A percentile compares a stretch with the other conserved stretches of the same genome.
Conservation (phyloP, 2,888 invertebrate genomes). For the Nineta flava region DNA sequence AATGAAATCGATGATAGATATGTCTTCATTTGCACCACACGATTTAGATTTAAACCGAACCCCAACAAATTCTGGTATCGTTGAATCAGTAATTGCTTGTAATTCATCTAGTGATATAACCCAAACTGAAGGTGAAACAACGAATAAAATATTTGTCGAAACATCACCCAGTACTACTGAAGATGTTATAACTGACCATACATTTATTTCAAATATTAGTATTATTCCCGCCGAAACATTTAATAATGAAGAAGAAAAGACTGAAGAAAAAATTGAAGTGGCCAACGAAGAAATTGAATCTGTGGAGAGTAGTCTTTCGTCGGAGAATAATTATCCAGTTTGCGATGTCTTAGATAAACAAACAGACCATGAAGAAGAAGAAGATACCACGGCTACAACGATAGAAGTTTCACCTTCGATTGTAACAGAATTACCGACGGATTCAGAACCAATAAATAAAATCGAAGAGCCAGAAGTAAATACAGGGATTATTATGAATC, state of each 20-base stretch:
- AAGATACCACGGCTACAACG: conserved; percentile 9
- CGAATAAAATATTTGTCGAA: not conserved
- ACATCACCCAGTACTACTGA: not conserved
- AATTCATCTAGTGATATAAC: not conserved
- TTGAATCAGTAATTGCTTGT: conserved; percentile 8
- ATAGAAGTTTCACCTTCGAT: not conserved
- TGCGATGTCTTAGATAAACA: conserved; percentile 1
- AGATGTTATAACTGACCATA: conserved; percentile 13
- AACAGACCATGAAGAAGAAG: conserved; percentile 11
- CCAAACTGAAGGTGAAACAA: not conserved
- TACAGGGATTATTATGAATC: not conserved
- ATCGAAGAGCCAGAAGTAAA: not conserved
- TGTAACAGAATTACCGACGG: not conserved
- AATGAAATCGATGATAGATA: conserved; percentile 2
- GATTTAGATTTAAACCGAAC: conserved; percentile 2
- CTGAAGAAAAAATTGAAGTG: conserved; percentile 13
- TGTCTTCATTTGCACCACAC: conserved; percentile 2
- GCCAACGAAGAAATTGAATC: conserved; percentile 4
- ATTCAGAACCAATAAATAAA: not conserved
- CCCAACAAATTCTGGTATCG: conserved; percentile 13
- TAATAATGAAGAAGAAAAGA: conserved; percentile 14
- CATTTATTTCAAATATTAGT: conserved; percentile 7
- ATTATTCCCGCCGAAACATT: conserved; percentile 10
- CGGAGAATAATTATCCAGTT: conserved; percentile 12
- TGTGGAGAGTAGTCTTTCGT: conserved; percentile 15